Evolutionary conservation across 1,140 invertebrate genomes (phyloP).

Genomic region (Drosophila ananassae): DNA sequence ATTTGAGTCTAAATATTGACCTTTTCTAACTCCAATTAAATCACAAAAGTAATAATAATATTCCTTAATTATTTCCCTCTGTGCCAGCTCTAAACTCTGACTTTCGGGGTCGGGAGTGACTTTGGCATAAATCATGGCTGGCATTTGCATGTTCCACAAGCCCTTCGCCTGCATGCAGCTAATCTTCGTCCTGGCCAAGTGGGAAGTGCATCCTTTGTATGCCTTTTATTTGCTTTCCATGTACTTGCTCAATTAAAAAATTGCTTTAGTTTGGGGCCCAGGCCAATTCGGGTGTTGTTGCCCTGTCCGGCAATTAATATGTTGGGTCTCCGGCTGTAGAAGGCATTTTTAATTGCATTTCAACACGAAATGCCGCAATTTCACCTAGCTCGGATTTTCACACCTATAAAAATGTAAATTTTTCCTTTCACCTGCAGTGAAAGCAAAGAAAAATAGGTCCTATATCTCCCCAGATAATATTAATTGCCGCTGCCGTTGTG

Average conservation of each 20-base stretch:
- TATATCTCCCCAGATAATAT: slow-evolving; percentile 49
- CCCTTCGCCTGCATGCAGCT: slow-evolving; percentile 39
- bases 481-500: slow-evolving; percentile 50
- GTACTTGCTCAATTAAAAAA: slow-evolving; percentile 79
- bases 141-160: slow-evolving; percentile 66
- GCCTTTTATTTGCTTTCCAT: slow-evolving; percentile 69
- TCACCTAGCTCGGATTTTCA: slow-evolving; percentile 48
- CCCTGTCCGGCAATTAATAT: slow-evolving; percentile 73
- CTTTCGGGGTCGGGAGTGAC: slow-evolving; percentile 14
- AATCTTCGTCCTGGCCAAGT: slow-evolving; percentile 56
- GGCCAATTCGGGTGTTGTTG: slow-evolving; percentile 35
- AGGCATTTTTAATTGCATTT: slow-evolving; percentile 76
- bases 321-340: slow-evolving; percentile 53
- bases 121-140: slow-evolving; percentile 76
- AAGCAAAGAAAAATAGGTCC: slow-evolving; percentile 13
- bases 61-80: not conserved
- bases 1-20: too few relatives aligned
- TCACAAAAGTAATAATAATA: not conserved
- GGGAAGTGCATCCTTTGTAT: slow-evolving; percentile 65
- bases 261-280: slow-evolving; percentile 41
- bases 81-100: slow-evolving; percentile 17
- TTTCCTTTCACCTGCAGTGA: slow-evolving; percentile 40
- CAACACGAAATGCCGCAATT: slow-evolving; percentile 71
- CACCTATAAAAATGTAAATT: slow-evolving; percentile 72
- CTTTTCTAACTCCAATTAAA: too few relatives aligned